phyloP scores from a whole-genome alignment of 2,113 vertebrate genomes.

The Ginglymostoma cirratum region DNA sequence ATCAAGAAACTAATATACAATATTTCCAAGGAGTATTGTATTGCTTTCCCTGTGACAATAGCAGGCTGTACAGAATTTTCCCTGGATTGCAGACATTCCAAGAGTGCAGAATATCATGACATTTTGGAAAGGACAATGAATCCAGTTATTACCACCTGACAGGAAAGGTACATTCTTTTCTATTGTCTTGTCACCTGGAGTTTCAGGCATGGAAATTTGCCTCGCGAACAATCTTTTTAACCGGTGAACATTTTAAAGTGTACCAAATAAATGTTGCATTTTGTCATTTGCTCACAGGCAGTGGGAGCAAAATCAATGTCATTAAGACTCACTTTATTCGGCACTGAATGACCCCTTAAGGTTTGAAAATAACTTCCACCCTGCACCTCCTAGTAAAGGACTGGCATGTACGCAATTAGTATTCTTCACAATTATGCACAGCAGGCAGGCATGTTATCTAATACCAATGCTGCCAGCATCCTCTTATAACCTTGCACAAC shows the following conservation, averaged over 20 bases:
- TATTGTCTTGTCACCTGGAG: background rate
- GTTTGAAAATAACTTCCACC: too few species aligned
- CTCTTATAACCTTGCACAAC: too few species aligned
- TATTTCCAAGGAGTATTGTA: background rate
- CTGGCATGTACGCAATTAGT: too few species aligned
- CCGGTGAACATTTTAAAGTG: background rate
- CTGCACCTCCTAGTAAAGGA: too few species aligned
- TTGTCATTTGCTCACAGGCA: background rate
- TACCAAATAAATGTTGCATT: background rate
- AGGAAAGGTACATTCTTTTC: background rate
- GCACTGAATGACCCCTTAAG: too few species aligned
- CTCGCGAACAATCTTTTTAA: background rate
- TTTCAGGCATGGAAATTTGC: background rate
- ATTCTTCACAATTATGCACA: too few species aligned
- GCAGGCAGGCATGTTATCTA: too few species aligned
- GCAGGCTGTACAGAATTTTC: background rate
- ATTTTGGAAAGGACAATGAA: background rate
- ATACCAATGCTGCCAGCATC: too few species aligned
- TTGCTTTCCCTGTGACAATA: background rate
- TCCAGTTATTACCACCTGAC: background rate
- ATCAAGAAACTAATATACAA: background rate
- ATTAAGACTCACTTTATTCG: too few species aligned
- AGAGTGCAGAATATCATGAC: background rate
- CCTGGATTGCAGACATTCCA: background rate
- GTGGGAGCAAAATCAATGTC: too few species aligned